Base-by-base conservation (phyloP, 2,797 vertebrate genomes). In the Sparus aurata region DNA sequence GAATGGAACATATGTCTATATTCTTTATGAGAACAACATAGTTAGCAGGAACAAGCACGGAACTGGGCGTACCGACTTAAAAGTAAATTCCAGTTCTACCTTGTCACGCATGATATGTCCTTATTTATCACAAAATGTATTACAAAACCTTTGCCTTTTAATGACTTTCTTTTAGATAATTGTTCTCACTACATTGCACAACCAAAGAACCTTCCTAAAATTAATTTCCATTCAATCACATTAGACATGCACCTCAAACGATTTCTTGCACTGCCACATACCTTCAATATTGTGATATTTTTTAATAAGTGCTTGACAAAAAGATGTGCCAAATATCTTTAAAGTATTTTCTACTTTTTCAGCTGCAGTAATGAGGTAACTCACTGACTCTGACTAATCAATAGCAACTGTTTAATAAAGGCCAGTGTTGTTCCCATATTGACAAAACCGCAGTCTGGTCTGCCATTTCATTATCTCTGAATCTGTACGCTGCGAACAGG, bases 401-500 rank as follows among this genome's bases (percentile, higher is more conserved):
- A 57, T 77, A 65, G 72, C 2, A 13, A 46, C 12, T 49, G 45
- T 73, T 73, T 20, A 43, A 72, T 45, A 70, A 66, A 49, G 25
- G 52, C 27, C 17, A 9, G 20, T 18, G 17, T 53, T 79, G 47
- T 57, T 79, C 38, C 61, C 17, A 55, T 57, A 73, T 45, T 63
- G 55, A 77, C 62, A 34, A 57, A 58, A 43, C n/a, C 69, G 38
- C 10, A 77, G 17, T 27, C 41, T 10, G 10, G 7, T 49, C 53
- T n/a, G 2, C 2, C 9, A 41, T 76, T 66, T 65, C 3, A 75
- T 68, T 63, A 57, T 58, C 30, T 82, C 27, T 17, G 20, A 73
- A n/a, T 70, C 57, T 72, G 17, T 41, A 58, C 75, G 58, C 55
- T 27, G 30, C 0, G 3, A 75, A 68, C 64, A 80, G 80, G 82